Evolutionary conservation across 2,797 vertebrate species (phyloP), one percentile per base, ranked within the genome.

Genomic region (Orestias chungarensis): DNA sequence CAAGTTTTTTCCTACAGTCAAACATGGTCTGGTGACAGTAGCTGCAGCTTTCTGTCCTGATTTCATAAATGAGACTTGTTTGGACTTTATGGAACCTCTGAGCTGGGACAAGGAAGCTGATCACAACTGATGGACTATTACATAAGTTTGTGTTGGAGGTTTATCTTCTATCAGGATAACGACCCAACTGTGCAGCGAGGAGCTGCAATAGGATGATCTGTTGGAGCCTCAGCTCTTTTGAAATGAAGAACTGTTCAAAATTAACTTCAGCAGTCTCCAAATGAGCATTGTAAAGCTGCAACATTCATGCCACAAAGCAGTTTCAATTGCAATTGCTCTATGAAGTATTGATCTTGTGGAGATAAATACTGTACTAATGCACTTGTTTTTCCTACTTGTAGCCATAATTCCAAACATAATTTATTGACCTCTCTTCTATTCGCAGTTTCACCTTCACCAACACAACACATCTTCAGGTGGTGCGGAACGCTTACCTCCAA

Each of bases 401-500:
- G 9, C 49, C 12, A 0, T n/a, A 61, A 38, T 49, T 49, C 6
- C 23, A 49, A n/a, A 49, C 47, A 2, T 23, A 3, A 6, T 46
- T 9, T 11, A 42, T 7, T 42, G 18, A 4, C 3, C 44, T 18
- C 4, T 8, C 1, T 4, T 57, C 29, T 57, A 18, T 57, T 54
- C 5, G 4, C 25, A 54, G 50, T 54, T 29, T 2, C 1, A 0
- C 14, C 25, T 52, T 52, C 11, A 52, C n/a, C 18, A 29, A 38
- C 4, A 20, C 23, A 12, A 3, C 20, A 33, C 23, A 17, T n/a
- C 46, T 50, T 20, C 10, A 44, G 64, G 6, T 44, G 12, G 7
- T 23, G 14, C 27, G 38, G 47, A n/a, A 6, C 33, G 6, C 52
- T 61, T 88, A 98, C 97, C 97, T 95, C 95, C 97, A 71, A 99